Conservation (phyloP, 35 echinoderm and acorn worm species). For the Acanthaster planci region DNA sequence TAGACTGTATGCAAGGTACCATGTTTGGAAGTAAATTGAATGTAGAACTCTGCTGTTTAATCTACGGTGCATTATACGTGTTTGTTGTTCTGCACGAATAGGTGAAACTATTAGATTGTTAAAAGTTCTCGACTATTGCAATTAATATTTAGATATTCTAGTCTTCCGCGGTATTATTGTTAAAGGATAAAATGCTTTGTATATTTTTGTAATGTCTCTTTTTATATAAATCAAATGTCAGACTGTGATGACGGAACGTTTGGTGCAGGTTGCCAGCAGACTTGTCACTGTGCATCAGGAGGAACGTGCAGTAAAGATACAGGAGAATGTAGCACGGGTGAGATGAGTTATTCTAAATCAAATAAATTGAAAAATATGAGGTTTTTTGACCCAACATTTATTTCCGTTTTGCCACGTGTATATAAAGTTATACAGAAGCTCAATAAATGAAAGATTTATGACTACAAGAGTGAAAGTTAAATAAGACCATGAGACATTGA, state of each 20-base stretch:
- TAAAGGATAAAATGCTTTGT: neutral
- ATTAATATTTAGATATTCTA: too few relatives aligned
- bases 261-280: conserved; percentile 46
- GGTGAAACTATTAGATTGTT: neutral
- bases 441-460: too few relatives aligned
- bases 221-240: neutral
- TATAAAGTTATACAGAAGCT: too few relatives aligned
- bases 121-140: neutral
- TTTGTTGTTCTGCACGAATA: neutral
- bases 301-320: conserved; percentile 34
- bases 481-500: too few relatives aligned
- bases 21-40: neutral
- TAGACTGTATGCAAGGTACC: conserved; percentile 62
- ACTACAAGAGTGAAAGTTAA: too few relatives aligned
- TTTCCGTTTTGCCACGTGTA: too few relatives aligned
- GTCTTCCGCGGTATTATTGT: neutral
- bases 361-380: too few relatives aligned
- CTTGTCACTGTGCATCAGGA: conserved; percentile 22
- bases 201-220: neutral
- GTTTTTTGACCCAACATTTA: too few relatives aligned
- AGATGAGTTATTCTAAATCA: neutral
- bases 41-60: too few relatives aligned
- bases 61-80: too few relatives aligned
- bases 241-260: conserved; percentile 29
- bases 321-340: conserved; percentile 31